Evolutionary conservation across 2,113 vertebrate genomes (phyloP), one percentile per base, ranked within the genome.

Genomic region (Spilogale gracilis): DNA sequence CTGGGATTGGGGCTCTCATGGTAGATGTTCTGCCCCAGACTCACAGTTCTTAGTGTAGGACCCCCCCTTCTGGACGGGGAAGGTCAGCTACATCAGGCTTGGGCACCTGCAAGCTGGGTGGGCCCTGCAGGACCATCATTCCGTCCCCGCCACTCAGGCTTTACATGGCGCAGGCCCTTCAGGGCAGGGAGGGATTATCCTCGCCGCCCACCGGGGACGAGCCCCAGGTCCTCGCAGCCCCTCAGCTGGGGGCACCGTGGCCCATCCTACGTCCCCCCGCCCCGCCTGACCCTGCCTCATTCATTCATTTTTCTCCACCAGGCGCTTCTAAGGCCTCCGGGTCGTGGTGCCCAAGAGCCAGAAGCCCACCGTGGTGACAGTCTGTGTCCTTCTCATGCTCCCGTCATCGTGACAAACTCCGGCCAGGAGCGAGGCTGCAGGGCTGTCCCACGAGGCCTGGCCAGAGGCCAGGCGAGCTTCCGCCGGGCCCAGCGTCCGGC

Each of bases 241-340:
- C 17, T 30, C 5, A 0, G 20, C 52, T 17, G 56, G 9, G 32
- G 73, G 9, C 6, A 3, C 14, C 50, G 16, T 60, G 6, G 9
- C 13, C 79, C 21, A 2, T 17, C 16, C 2, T 5, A 3, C 1
- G 10, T 43, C 5, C 3, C 1, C 1, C 17, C 6, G 50, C 5
- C 1, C 17, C 3, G n/a, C 32, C 76, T 38, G 56, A 48, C n/a
- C 63, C 25, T 13, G 4, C 60, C 52, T 65, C 13, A 2, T n/a
- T 23, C 11, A 8, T 32, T 4, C 18, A 61, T 13, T 48, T 3
- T 10, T 23, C 58, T 54, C 45, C 8, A 6, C 5, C 32, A 12
- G 32, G 18, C 1, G 0, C 50, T 13, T 2, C 21, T 8, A 0
- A 17, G 12, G 43, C 20, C 38, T 82, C 10, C 3, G 0, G 0